These are phyloP conservation scores for Trissoscelio sp. DNA, from an alignment of 2,888 invertebrate genomes.

Conservation along the genomic window DNA sequence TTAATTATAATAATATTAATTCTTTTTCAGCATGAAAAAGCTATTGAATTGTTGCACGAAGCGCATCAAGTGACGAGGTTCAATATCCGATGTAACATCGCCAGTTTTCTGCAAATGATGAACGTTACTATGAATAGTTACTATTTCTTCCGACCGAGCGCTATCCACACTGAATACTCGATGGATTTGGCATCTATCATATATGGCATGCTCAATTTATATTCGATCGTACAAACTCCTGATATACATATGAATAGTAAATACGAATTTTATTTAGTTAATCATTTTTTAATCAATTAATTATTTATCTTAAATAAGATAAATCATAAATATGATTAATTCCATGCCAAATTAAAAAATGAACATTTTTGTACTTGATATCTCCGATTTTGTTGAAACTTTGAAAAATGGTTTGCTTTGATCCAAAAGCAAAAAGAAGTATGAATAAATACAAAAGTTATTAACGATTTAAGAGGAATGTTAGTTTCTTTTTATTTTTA, in stretches of 20 bases:
- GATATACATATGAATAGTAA: too few species aligned
- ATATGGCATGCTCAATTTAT: slow-evolving; percentile 75
- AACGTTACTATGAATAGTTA: slow-evolving; percentile 75
- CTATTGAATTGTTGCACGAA: slow-evolving; percentile 72
- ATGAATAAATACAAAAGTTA: too few species aligned
- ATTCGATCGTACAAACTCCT: slow-evolving; percentile 18
- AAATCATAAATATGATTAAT: slow-evolving; percentile 14
- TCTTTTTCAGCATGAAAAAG: slow-evolving; percentile 71
- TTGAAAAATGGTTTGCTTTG: too few species aligned
- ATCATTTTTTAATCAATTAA: too few species aligned
- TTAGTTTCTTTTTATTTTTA: too few species aligned
- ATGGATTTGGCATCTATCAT: slow-evolving; percentile 74
- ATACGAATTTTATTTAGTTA: too few species aligned
- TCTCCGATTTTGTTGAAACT: too few species aligned
- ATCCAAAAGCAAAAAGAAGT: too few species aligned
- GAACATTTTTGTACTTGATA: too few species aligned
- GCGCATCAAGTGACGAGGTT: slow-evolving; percentile 70
- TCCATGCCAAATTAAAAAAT: background rate
- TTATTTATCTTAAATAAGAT: too few species aligned
- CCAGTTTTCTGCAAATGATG: slow-evolving; percentile 71
- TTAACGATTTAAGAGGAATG: too few species aligned
- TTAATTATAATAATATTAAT: too few species aligned
- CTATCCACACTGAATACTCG: slow-evolving; percentile 74
- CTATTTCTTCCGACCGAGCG: slow-evolving; percentile 68
- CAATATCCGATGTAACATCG: slow-evolving; percentile 64